phyloP scores from a whole-genome alignment of 2,113 vertebrate species.

The Tragulus kanchil region DNA sequence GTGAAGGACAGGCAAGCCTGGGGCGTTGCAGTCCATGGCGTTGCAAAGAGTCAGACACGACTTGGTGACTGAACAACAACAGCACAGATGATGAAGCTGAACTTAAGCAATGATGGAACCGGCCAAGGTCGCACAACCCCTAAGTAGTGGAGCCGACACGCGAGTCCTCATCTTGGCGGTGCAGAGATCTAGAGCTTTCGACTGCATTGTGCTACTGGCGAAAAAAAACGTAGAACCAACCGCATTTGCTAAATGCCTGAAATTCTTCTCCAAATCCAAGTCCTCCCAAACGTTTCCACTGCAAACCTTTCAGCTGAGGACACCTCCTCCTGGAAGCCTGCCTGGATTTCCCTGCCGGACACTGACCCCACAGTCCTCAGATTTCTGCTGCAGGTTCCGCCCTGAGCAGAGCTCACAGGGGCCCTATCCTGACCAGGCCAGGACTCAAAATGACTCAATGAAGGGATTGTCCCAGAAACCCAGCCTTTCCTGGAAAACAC shows the following conservation, averaged over 20 bases:
- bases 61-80: not conserved
- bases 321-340: not conserved
- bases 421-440: not conserved
- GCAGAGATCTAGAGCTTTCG: not conserved
- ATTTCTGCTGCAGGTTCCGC: not conserved
- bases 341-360: not conserved
- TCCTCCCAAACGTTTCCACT: not conserved
- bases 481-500: not conserved
- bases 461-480: not conserved
- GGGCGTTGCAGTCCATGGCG: accelerated
- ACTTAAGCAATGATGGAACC: not conserved
- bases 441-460: not conserved
- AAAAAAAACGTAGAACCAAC: not conserved
- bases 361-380: not conserved
- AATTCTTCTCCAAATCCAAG: not conserved
- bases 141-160: not conserved
- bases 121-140: not conserved
- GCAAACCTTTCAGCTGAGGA: not conserved
- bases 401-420: not conserved
- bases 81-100: not conserved
- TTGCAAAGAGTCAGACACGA: accelerated
- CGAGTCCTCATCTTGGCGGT: not conserved
- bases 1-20: not conserved
- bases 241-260: not conserved
- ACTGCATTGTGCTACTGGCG: too few relatives aligned